Evolutionary conservation across 2,888 invertebrate species (phyloP), one percentile per base, ranked within the genome.

Genomic region (Falcaria lacertinaria): DNA sequence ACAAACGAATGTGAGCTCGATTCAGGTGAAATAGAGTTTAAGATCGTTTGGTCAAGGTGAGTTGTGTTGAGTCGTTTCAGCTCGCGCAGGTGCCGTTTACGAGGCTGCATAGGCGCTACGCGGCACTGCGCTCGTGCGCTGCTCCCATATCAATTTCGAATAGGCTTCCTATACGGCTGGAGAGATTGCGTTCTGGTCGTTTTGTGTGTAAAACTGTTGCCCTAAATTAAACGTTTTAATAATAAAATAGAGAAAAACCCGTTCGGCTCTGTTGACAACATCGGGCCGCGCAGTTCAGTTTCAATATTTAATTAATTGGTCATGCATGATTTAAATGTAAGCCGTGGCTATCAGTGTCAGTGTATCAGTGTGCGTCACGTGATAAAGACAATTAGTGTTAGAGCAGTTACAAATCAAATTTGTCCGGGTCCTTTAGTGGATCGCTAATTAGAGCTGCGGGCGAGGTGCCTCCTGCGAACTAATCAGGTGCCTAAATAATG

Each of bases 91-190:
- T 61, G 66, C 56, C 86, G 84, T 88, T 87, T 87, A 86, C 87
- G 85, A 83, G 81, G 71, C 75, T 72, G 82, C 80, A 81, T 78
- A 78, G 82, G 78, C 79, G 80, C 83, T 82, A 74, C 82, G 80
- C 74, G 67, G 78, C 76, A 72, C 61, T 76, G 80, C 81, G 71
- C 57, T 60, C 73, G 72, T 67, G 78, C 74, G 84, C 85, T 83
- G 82, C 83, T 85, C 85, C 86, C 86, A 86, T 87, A 89, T 89
- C 87, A 89, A 89, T 89, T 87, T 86, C 87, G 72, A 86, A 87
- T 88, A 82, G 86, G 85, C 84, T 86, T 78, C 83, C 84, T 82
- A 86, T 86, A 81, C 80, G 81, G 75, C 72, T 74, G 70, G 77
- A 72, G 74, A 83, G 82, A 86, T 86, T 86, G 83, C 77, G 77